Evolutionary conservation across 1,140 invertebrate genomes (phyloP), one percentile per base, ranked within the genome.

Genomic region (Ooceraea biroi): DNA sequence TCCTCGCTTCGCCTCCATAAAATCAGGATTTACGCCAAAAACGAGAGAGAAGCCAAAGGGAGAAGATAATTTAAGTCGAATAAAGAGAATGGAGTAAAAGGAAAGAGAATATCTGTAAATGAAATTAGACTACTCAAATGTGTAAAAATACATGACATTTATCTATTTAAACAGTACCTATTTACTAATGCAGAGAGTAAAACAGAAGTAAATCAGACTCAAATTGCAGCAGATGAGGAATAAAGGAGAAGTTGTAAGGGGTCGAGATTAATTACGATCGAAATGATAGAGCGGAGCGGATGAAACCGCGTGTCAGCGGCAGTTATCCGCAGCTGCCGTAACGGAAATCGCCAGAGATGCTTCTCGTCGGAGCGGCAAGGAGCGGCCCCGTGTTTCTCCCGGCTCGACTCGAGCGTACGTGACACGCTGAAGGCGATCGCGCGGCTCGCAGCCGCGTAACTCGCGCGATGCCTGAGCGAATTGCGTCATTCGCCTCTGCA

Each of bases 401-500:
- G 27, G 17, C 41, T 17, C n/a, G 12, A n/a, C n/a, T 44, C 50
- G 78, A 41, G 61, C n/a, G 44, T 76, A 80, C 76, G 76, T 71
- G 65, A 58, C 30, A 14, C 22, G 76, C 65, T 27, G 50, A 22
- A 69, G 76, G 76, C 76, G n/a, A 80, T 80, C 65, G 76, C 74
- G 44, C 72, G 17, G 57, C 57, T 48, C 58, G 66, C 78, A 69
- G 60, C 17, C 30, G 76, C 61, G 76, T 78, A 78, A 78, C 50
- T 78, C 48, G 76, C 63, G 36, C 76, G 76, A 78, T 55, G 63
- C 36, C 65, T 71, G 57, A 80, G 65, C 76, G 76, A 80, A 80
- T 80, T 80, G 76, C 76, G 66, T 80, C 76, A 80, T 50, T 63
- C 30, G 60, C 5, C 60, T 69, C 74, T n/a, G n/a, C 22, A 48